Percentiles rank a stretch among this genome's conserved stretches.
phyloP scores from a whole-genome alignment of 2,888 invertebrate genomes.

The Penaeus monodon region DNA sequence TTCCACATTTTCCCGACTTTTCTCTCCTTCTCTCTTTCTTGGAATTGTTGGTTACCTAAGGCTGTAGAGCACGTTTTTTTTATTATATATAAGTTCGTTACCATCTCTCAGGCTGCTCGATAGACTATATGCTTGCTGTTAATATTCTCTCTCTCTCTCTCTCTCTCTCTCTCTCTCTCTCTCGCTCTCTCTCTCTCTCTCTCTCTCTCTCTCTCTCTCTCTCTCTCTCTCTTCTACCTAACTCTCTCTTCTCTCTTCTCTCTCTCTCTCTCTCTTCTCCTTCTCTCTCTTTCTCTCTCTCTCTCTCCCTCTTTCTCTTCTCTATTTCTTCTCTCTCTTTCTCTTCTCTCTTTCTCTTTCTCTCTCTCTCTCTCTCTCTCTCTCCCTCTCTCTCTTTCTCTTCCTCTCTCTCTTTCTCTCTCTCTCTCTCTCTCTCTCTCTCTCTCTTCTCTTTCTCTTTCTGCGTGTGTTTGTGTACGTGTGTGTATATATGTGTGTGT shows the following conservation, averaged over 20 bases:
- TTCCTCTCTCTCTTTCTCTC: not conserved
- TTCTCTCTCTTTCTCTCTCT: not conserved
- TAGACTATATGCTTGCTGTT: too few relatives aligned
- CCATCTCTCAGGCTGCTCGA: too few relatives aligned
- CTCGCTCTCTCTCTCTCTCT: not conserved
- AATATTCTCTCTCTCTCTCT: not conserved
- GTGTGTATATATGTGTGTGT: not conserved
- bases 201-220: not conserved
- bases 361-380: too few relatives aligned
- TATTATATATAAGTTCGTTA: too few relatives aligned
- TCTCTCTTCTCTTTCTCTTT: not conserved
- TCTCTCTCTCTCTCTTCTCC: not conserved
- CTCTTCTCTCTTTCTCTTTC: too few relatives aligned
- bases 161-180: too few relatives aligned
- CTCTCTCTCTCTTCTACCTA: conserved; percentile 2
- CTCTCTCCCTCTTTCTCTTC: too few relatives aligned
- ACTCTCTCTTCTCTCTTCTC: not conserved
- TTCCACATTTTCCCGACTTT: too few relatives aligned
- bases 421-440: not conserved
- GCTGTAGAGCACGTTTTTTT: too few relatives aligned
- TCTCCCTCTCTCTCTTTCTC: not conserved
- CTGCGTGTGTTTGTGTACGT: too few relatives aligned
- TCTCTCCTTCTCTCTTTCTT: too few relatives aligned
- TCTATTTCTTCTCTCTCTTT: not conserved
- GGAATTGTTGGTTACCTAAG: too few relatives aligned